Base-by-base conservation (phyloP, 2,797 vertebrate genomes). In the Benthosema pterotum region DNA sequence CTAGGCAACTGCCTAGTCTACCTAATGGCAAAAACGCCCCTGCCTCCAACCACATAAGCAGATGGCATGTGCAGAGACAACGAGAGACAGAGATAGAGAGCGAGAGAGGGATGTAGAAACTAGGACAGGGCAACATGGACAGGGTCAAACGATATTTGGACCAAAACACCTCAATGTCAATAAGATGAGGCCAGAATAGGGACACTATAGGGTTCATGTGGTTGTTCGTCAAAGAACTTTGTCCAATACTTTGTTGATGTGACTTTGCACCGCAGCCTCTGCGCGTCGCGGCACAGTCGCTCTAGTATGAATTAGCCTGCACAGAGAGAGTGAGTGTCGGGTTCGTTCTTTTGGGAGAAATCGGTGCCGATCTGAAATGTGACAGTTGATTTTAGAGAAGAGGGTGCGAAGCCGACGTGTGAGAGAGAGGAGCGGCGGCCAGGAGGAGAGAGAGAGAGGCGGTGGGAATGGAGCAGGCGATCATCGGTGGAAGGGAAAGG, bases 401-500 rank as follows among this genome's bases (percentile, higher is more conserved):
- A 77, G 72, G 74, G 75, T 68, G 66, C 51, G 60, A 82, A 64
- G 52, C 57, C 16, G 17, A 28, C n/a, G 9, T 47, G 56, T 15
- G 56, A 65, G 59, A 1, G 46, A 69, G 50, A 70, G 60, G 63
- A 68, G 79, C 14, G 55, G 63, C 57, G 42, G 71, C 56, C 14
- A 42, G 68, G 59, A 60, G 59, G 57, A 75, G 52, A 72, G 65
- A 70, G 67, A 76, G 56, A 11, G 73, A n/a, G 75, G 72, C 46
- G 75, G 80, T 87, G 85, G 87, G 83, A 88, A 87, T 85, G 81
- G 83, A 81, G 78, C 66, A 65, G 53, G 68, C 67, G 79, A 80
- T 72, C 66, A 80, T 72, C 66, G 67, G 80, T 83, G 84, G 87
- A 89, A 88, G 85, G 85, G 81, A 88, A 89, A 88, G 71, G 78